Percentiles rank a stretch among this genome's conserved stretches.
phyloP scores from a whole-genome alignment of 1,140 invertebrate genomes.

The Drosophila mojavensis region DNA sequence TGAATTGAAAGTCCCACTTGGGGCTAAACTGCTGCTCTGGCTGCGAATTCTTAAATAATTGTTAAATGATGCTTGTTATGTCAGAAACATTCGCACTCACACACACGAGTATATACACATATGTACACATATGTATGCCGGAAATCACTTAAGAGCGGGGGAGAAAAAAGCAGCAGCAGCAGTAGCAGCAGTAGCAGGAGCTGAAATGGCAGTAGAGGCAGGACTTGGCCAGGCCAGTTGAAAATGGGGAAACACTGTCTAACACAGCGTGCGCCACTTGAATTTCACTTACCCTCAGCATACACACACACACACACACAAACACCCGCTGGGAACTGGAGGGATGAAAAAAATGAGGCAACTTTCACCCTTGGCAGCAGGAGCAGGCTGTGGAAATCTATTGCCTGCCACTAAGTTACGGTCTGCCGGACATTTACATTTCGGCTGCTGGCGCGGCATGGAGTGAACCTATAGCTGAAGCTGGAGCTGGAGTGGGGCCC shows the following conservation, averaged over 20 bases:
- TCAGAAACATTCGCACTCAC: constrained; percentile 70
- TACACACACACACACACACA: constrained; percentile 7
- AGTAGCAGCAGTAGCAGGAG: constrained; percentile 1
- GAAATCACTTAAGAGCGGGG: constrained; percentile 69
- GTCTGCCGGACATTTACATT: constrained; percentile 82
- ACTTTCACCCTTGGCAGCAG: constrained; percentile 65
- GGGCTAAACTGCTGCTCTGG: constrained; percentile 23
- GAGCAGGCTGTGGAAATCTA: constrained; percentile 66
- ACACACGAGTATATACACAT: constrained; percentile 4
- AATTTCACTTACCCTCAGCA: constrained; percentile 71
- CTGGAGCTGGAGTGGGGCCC: background rate
- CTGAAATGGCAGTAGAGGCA: constrained; percentile 21
- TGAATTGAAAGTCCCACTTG: constrained; percentile 46
- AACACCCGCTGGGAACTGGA: constrained; percentile 16
- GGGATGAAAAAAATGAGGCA: constrained; percentile 66
- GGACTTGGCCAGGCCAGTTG: constrained; percentile 44
- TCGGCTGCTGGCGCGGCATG: constrained; percentile 46
- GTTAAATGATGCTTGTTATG: constrained; percentile 82
- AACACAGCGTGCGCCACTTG: constrained; percentile 78
- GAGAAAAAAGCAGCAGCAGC: constrained; percentile 12
- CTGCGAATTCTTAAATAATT: constrained; percentile 78
- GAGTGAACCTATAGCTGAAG: background rate
- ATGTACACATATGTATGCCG: constrained; percentile 27
- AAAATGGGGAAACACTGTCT: constrained; percentile 73
- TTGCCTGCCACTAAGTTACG: constrained; percentile 82